Percentiles rank a stretch among this genome's conserved stretches.
Conservation (phyloP, 1,140 invertebrate species). For the Pseudomyrmex sp. region DNA sequence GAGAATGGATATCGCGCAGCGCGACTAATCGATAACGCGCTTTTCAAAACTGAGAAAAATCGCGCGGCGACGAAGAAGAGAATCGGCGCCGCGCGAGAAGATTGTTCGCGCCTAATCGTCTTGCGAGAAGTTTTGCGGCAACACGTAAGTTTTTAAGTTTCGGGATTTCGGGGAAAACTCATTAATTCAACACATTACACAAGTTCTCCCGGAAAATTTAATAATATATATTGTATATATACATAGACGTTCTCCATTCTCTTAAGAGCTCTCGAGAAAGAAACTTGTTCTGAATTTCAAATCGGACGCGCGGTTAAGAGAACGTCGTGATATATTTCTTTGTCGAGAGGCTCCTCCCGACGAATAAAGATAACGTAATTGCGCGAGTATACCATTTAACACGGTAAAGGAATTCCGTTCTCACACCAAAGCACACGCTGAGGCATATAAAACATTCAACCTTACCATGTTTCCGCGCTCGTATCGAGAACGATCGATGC, state of each 20-base stretch:
- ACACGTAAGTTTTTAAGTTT: constrained; percentile 15
- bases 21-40: background rate
- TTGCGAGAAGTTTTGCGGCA: background rate
- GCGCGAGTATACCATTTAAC: background rate
- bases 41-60: too few relatives aligned
- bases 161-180: background rate
- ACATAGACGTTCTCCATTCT: background rate
- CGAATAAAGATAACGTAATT: background rate
- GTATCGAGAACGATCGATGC: background rate
- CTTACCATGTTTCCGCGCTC: background rate
- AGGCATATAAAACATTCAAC: background rate
- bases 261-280: background rate
- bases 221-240: background rate
- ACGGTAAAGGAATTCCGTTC: background rate
- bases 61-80: background rate
- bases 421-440: background rate
- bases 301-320: background rate
- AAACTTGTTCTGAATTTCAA: constrained; percentile 8
- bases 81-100: background rate
- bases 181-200: constrained; percentile 22
- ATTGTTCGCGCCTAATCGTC: background rate
- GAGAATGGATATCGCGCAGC: background rate
- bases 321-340: background rate
- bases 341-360: background rate
- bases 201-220: background rate